These are phyloP conservation scores for Byasa hedistus DNA, from an alignment of 2,888 invertebrate genomes.

Conservation along the genomic window DNA sequence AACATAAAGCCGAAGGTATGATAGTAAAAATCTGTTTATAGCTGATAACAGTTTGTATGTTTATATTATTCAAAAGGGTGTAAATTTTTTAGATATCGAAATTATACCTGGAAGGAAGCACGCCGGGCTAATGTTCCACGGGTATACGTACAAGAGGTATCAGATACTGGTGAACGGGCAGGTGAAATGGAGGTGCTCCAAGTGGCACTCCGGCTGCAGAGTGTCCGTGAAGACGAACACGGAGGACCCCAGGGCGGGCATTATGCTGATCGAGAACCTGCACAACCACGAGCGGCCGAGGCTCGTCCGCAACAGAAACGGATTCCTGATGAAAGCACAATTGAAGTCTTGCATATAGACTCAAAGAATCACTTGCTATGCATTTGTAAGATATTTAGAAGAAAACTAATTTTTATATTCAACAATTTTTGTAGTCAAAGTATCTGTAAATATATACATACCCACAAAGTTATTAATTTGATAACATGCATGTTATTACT, in stretches of 20 bases:
- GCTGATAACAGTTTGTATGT: too few relatives aligned
- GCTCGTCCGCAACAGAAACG: constrained; percentile 16
- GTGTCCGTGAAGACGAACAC: constrained; percentile 30
- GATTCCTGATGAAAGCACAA: constrained; percentile 20
- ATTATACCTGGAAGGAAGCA: constrained; percentile 35
- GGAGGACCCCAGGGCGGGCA: constrained; percentile 28
- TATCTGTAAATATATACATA: too few relatives aligned
- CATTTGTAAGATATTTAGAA: too few relatives aligned
- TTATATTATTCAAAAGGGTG: not conserved
- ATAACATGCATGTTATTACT: too few relatives aligned
- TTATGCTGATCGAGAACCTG: constrained; percentile 7
- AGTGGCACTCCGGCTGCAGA: constrained; percentile 35
- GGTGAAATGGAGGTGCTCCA: constrained; percentile 38
- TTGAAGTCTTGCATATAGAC: constrained; percentile 8
- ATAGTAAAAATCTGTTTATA: too few relatives aligned
- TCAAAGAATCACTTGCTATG: not conserved
- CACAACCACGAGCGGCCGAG: constrained; percentile 28
- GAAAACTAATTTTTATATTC: too few relatives aligned
- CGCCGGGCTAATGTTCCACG: constrained; percentile 34
- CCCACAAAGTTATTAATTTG: too few relatives aligned
- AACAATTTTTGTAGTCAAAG: too few relatives aligned
- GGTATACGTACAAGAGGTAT: constrained; percentile 37
- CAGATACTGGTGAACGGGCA: constrained; percentile 33
- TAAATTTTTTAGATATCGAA: constrained; percentile 26
- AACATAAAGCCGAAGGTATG: too few relatives aligned